Base-by-base conservation (phyloP, 92 coral and sea anemone species). In the Zoanthus solanderi region DNA sequence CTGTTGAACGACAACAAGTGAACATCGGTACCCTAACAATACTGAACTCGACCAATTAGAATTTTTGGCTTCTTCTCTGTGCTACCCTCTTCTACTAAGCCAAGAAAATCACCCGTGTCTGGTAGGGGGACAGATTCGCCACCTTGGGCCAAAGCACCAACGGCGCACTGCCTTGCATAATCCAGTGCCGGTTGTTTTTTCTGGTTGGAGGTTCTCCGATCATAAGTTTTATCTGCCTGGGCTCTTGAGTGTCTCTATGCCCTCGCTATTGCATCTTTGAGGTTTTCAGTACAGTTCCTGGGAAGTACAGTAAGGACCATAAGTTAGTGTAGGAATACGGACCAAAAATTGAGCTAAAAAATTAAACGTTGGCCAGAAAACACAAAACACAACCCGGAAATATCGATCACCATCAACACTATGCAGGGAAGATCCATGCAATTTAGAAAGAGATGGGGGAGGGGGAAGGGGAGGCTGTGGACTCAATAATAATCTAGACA, bases 31-130 rank as follows among this genome's bases (percentile, higher is more conserved):
- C 45, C 47, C 46, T 0, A 23, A 71, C 44, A 7, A 75, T 45
- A 46, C 34, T 75, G 79, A 47, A 75, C 79, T 47, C 61, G 79
- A 47, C 79, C 79, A 23, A 75, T 75, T 14, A 75, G 42, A 75
- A 75, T 28, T 60, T 75, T 75, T 15, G 58, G 79, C 17, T 75
- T 29, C 61, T 75, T 75, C 12, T 13, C 79, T 16, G 79, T 75
- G 79, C 79, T 75, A 32, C n/a, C 9, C 31, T 71, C 76, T 45
- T 71, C 45, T 29, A 71, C 76, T 45, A 71, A 29, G 9, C 79
- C 60, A 14, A 75, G 32, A 16, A 75, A 75, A 45, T 75, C 60
- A 14, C 61, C 79, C 17, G 15, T 12, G 48, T 47, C n/a, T 48
- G 79, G 79, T 14, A 75, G 60, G 60, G 53, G 8, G 48, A 47